Evolutionary conservation across 1,140 invertebrate species (phyloP), one percentile per base, ranked within the genome.

Genomic region (Galendromus occidentalis): DNA sequence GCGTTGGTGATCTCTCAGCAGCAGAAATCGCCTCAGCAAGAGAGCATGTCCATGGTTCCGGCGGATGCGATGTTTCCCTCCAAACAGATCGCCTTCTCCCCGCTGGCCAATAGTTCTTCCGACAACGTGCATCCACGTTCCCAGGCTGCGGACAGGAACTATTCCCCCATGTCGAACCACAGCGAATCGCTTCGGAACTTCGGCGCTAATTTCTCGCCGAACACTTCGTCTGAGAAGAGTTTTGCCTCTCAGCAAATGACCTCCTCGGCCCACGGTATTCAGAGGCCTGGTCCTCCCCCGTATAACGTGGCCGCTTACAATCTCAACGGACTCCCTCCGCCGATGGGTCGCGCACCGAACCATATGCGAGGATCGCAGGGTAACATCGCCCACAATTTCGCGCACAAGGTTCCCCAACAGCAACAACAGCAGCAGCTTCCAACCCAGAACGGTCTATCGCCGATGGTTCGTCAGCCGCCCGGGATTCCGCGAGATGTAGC

Each of bases 241-340:
- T 59, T 59, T 22, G 51, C 51, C 2, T 29, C 25, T 14, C 51
- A 59, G 25, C 51, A 59, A 9, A 59, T 59, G 14, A 33, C 25
- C 33, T 25, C 51, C 4, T 72, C 70, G 18, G 67, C 67, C 17
- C 67, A 71, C 67, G 76, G 75, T 69, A 80, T 33, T 17, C 55
- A 65, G n/a, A 20, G 66, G 14, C 51, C 51, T 14, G 51, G 51
- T 22, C 51, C 51, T 20, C 51, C 51, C 17, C 51, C 51, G 14
- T 59, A 59, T 22, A 59, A 59, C 22, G 51, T 59, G 4, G 51
- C 51, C 12, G 51, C 51, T 17, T 59, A 59, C 22, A 59, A 59
- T 33, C 25, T 22, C 4, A 59, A 59, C 25, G 51, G 51, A 14
- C 33, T 59, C 14, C 51, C 51, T 4, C 51, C 51, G 2, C 51